Percentiles rank a stretch among this genome's conserved stretches.
These are phyloP conservation scores for Papilio gigon DNA, from an alignment of 2,888 invertebrate species.

Conservation along the genomic window DNA sequence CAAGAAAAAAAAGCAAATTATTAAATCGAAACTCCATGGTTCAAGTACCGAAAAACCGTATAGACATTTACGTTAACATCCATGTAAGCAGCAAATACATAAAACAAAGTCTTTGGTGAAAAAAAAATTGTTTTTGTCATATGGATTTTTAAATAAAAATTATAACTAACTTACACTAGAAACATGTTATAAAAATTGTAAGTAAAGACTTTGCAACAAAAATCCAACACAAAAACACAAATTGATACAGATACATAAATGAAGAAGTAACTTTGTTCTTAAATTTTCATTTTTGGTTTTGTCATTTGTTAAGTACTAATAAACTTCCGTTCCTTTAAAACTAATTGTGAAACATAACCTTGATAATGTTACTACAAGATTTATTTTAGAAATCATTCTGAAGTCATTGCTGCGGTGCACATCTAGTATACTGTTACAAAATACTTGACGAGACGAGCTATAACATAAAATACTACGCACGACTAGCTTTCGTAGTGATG, in stretches of 20 bases:
- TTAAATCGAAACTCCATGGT: neutral
- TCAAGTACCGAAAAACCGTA: neutral
- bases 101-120: conserved; percentile 68
- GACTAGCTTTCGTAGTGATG: conserved; percentile 75
- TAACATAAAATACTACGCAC: conserved; percentile 55
- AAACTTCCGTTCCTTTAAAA: conserved; percentile 63
- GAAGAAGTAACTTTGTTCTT: conserved; percentile 71
- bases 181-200: conserved; percentile 69
- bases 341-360: conserved; percentile 68
- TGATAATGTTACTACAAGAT: conserved; percentile 45
- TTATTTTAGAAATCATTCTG: conserved; percentile 15
- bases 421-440: conserved; percentile 47
- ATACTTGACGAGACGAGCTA: conserved; percentile 49
- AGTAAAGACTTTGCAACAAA: conserved; percentile 59
- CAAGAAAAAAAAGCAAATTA: conserved; percentile 18
- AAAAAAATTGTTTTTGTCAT: conserved; percentile 48
- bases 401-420: conserved; percentile 10
- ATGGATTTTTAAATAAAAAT: conserved; percentile 35
- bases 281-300: conserved; percentile 74
- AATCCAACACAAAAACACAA: conserved; percentile 54
- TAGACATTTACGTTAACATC: neutral
- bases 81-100: conserved; percentile 30
- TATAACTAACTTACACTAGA: conserved; percentile 53
- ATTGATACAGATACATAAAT: conserved; percentile 55
- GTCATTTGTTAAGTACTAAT: conserved; percentile 77